Base-by-base conservation (phyloP, 2,797 vertebrate genomes). In the Lerista edwardsae region DNA sequence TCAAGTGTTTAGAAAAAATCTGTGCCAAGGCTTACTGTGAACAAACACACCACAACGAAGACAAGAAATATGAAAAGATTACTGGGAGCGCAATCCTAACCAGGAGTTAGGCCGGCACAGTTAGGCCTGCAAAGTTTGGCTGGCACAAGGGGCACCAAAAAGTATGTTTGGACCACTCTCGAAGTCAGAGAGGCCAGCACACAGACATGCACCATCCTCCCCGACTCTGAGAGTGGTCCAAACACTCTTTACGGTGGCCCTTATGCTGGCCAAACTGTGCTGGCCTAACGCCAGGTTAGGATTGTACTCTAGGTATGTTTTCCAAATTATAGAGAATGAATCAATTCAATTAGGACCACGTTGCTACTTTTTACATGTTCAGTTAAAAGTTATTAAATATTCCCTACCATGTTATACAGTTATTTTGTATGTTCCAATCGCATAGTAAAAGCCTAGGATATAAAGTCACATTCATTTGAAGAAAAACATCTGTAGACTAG, bases 391-490 rank as follows among this genome's bases (percentile, higher is more conserved):
- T 0, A 41, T 83, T 83, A 83, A 84, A 79, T 89, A 85, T 83
- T 90, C 47, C 77, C 76, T 79, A 29, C 68, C 77, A 74, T 7
- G 31, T 1, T 57, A 51, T 79, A 71, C 69, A 78, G 12, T 41
- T 72, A 79, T 69, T 81, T 75, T 25, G 51, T 1, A 0, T 27
- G 79, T 79, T 87, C 51, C 76, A 83, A 39, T 55, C 72, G 1
- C 27, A 65, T 55, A 87, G 77, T 55, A 83, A 82, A 90, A 79
- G 76, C 71, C 31, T 71, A 1, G 39, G 71, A n/a, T 78, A 57
- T 51, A 78, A 47, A 80, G 86, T 90, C 80, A 85, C 9, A 82
- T 83, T 84, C 86, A 81, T 55, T 1, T 87, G 81, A 69, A 69
- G 73, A 85, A 0, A 71, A 83, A 83, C 25, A 65, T 0, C 76